phyloP scores from a whole-genome alignment of 2,888 invertebrate species.

The Platycheirus albimanus region DNA sequence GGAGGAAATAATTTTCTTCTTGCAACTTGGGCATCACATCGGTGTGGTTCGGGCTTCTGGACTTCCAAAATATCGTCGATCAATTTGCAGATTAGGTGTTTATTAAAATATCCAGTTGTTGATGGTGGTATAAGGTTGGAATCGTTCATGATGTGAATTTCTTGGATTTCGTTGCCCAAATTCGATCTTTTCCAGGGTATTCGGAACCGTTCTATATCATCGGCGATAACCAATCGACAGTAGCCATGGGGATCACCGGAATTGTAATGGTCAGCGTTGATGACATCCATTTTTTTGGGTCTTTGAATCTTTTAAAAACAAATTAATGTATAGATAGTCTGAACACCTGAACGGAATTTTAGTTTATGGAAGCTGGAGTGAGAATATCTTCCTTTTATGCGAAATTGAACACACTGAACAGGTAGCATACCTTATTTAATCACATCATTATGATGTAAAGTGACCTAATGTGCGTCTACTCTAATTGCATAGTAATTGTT shows the following conservation, averaged over 20 bases:
- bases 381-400: too few relatives aligned
- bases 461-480: too few relatives aligned
- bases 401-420: too few relatives aligned
- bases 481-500: too few relatives aligned
- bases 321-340: too few relatives aligned
- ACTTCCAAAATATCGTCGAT: constrained; percentile 49
- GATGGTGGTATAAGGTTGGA: constrained; percentile 47
- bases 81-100: constrained; percentile 27
- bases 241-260: constrained; percentile 47
- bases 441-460: too few relatives aligned
- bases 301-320: too few relatives aligned
- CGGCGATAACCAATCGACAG: background rate
- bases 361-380: too few relatives aligned
- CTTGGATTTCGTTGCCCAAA: constrained; percentile 37
- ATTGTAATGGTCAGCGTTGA: constrained; percentile 24
- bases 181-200: constrained; percentile 36
- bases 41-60: constrained; percentile 5
- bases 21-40: constrained; percentile 65
- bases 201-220: constrained; percentile 3
- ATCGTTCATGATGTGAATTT: constrained; percentile 46
- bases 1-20: constrained; percentile 78
- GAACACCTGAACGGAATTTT: too few relatives aligned
- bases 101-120: constrained; percentile 51
- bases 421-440: too few relatives aligned
- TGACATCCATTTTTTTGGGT: constrained; percentile 36